Conservation (phyloP, 2,888 invertebrate species). For the Blastobasis adustella region DNA sequence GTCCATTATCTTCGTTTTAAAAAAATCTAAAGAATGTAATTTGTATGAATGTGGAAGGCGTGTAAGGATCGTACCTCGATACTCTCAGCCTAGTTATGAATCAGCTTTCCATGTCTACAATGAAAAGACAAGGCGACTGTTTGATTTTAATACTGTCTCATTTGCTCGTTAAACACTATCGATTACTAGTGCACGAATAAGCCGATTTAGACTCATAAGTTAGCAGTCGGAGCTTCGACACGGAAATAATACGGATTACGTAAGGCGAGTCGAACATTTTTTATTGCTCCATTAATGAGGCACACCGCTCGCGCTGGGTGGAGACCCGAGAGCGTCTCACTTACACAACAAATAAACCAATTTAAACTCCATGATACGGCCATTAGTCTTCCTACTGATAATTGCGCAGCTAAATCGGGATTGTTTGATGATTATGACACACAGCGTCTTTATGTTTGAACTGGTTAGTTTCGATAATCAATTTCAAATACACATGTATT, state of each 20-base stretch:
- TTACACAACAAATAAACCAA: conserved; percentile 53
- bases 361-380: conserved; percentile 47
- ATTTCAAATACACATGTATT: no score
- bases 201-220: no score
- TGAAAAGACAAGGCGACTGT: no score
- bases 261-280: conserved; percentile 72
- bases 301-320: conserved; percentile 62
- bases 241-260: conserved; percentile 72
- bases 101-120: no score
- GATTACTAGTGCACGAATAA: no score
- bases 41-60: no score
- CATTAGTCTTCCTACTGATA: conserved; percentile 49
- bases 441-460: not conserved
- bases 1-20: no score
- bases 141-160: no score
- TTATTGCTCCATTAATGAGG: conserved; percentile 73
- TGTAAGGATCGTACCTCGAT: no score
- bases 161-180: no score
- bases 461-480: not conserved
- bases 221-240: conserved; percentile 40
- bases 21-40: no score
- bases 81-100: no score
- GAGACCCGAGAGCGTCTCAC: conserved; percentile 36
- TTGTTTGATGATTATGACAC: conserved; percentile 20
- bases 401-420: conserved; percentile 41